Evolutionary conservation across 2,113 vertebrate species (phyloP).

Genomic region (Elachura formosa): DNA sequence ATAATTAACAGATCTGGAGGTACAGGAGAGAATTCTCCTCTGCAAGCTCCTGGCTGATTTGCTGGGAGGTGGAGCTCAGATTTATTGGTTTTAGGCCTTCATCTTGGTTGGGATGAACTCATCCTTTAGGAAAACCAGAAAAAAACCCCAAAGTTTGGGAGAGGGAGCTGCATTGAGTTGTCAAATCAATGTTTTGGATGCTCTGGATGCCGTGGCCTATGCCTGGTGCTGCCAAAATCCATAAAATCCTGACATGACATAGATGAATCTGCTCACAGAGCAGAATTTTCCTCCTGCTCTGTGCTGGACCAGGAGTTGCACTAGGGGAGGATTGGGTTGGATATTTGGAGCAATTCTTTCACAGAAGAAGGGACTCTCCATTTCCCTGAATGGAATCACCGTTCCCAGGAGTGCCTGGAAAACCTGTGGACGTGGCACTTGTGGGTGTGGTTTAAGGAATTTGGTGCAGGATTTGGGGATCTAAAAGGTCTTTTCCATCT

Average conservation of each 20-base stretch:
- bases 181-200: background rate
- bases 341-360: background rate
- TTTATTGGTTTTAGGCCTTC: accelerated
- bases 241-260: accelerated
- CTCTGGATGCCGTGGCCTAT: accelerated
- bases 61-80: background rate
- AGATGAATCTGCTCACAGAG: background rate
- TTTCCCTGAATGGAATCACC: too few relatives aligned
- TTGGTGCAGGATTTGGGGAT: background rate
- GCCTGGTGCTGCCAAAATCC: background rate
- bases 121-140: background rate
- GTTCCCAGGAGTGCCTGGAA: accelerated
- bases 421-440: background rate
- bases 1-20: background rate
- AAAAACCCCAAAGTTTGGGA: background rate
- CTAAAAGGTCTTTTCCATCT: background rate
- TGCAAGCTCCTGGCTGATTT: background rate
- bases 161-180: background rate
- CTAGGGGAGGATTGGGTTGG: background rate
- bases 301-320: too few relatives aligned
- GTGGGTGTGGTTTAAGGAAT: background rate
- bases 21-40: background rate
- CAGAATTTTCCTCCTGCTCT: background rate
- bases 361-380: background rate
- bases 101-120: background rate